A percentile compares a stretch with the other conserved stretches of the same genome.
Conservation (phyloP, 2,888 invertebrate species). For the Cataglyphis livida region DNA sequence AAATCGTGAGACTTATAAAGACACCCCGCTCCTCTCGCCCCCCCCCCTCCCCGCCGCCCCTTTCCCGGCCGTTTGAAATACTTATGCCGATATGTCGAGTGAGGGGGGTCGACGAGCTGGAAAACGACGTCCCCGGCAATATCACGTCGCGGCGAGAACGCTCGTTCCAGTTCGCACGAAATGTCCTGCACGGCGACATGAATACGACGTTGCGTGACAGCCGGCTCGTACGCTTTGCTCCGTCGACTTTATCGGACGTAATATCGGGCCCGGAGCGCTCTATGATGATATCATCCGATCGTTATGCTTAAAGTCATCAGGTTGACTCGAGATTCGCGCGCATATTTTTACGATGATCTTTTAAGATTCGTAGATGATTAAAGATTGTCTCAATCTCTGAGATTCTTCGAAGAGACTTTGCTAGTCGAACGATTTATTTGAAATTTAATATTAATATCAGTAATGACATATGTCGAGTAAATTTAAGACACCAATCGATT, state of each 20-base stretch:
- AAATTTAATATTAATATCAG: background rate
- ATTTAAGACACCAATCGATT: background rate
- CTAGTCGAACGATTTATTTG: background rate
- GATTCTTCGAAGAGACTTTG: background rate
- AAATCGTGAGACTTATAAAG: constrained; percentile 66
- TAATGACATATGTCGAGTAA: background rate
- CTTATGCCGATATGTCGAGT: constrained; percentile 63
- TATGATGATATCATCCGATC: constrained; percentile 65
- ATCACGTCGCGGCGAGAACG: constrained; percentile 64
- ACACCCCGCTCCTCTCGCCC: constrained; percentile 24
- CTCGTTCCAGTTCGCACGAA: constrained; percentile 71
- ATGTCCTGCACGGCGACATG: constrained; percentile 69
- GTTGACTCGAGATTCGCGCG: constrained; percentile 30
- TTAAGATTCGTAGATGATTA: constrained; percentile 38
- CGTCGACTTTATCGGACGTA: constrained; percentile 72
- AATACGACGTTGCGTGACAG: constrained; percentile 75
- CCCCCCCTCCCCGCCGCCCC: too few relatives aligned
- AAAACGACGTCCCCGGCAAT: constrained; percentile 67
- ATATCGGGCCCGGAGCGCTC: constrained; percentile 62
- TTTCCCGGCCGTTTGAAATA: constrained; percentile 57
- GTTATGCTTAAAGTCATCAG: constrained; percentile 51
- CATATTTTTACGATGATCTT: constrained; percentile 35
- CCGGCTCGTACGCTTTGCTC: constrained; percentile 68
- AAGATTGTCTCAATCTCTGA: background rate
- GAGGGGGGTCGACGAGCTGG: constrained; percentile 73